A percentile compares a stretch with the other conserved stretches of the same genome.
Evolutionary conservation across 2,797 vertebrate species (phyloP).

Genomic region (Sebastes vulpes): DNA sequence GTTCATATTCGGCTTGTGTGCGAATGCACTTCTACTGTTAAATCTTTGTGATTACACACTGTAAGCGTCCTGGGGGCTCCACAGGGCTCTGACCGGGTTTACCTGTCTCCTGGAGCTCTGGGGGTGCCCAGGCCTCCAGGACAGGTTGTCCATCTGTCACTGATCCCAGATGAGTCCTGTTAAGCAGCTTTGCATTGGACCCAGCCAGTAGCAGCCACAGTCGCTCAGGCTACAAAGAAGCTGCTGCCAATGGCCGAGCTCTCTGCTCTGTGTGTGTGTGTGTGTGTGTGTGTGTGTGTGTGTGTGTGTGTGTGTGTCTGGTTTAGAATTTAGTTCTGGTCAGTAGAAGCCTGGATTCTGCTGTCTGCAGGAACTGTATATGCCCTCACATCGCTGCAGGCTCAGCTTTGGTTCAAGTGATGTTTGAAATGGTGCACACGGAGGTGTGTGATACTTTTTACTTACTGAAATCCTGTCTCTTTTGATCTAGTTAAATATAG

Average conservation of each 20-base stretch:
- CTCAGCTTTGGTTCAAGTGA: constrained; percentile 29
- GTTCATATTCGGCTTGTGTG: constrained; percentile 11
- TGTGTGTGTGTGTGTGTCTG: background rate
- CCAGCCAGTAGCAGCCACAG: constrained; percentile 46
- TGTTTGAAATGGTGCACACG: constrained; percentile 19
- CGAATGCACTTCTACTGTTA: constrained; percentile 56
- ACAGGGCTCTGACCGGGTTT: constrained; percentile 51
- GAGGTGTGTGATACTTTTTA: constrained; percentile 1
- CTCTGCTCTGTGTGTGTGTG: background rate
- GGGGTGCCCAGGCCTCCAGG: constrained; percentile 54
- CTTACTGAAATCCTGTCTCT: background rate
- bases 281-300: background rate
- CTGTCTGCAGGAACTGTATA: constrained; percentile 27
- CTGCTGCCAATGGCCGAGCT: constrained; percentile 39
- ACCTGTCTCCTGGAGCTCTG: constrained; percentile 66
- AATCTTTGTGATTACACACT: constrained; percentile 77
- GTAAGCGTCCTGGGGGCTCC: constrained; percentile 37
- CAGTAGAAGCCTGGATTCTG: constrained; percentile 40
- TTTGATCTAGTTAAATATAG: background rate
- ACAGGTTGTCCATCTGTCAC: constrained; percentile 76
- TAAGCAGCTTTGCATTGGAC: constrained; percentile 76
- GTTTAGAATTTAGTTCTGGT: constrained; percentile 50
- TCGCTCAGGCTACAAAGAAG: constrained; percentile 43
- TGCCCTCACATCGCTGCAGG: constrained; percentile 30
- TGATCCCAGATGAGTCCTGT: constrained; percentile 78